Evolutionary conservation across 2,888 invertebrate genomes (phyloP), one percentile per base, ranked within the genome.

Genomic region (Pyrochroa serraticornis): DNA sequence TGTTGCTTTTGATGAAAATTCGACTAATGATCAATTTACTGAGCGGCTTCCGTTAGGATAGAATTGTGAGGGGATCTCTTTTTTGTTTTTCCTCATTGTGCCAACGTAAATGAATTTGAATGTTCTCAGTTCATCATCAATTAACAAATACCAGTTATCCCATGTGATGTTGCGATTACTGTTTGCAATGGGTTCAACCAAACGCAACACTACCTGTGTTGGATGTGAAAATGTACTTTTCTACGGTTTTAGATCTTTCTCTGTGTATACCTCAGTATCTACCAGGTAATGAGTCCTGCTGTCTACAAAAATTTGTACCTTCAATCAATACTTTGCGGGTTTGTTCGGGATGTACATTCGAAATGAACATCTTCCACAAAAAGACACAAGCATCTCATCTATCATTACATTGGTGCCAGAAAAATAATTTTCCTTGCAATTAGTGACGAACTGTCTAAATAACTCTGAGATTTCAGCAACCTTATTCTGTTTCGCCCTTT

Each of bases 31-130:
- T 38, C 48, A 58, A 22, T 44, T 58, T 41, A 47, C 62, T 48
- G 30, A 10, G 61, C 58, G 58, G 33, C 37, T 43, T 53, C 60
- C 62, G 14, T 54, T 47, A 39, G 69, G 67, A 44, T 64, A 58
- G 65, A 74, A 73, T 58, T 69, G 62, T 36, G 47, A 7, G 14
- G 71, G 71, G 52, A 72, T 65, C 55, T 70, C 67, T 35, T 54
- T 56, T 62, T 71, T 72, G 51, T 72, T 71, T 63, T 70, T 72
- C 47, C 61, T 64, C 50, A 72, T 46, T 6, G 70, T 69, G 1
- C 71, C 70, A 8, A 70, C 61, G 56, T 65, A 67, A 5, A 67
- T 67, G 30, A 66, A 61, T 31, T 57, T 58, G 12, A 52, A 47
- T 45, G 48, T 49, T 10, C 49, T 52, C 37, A 68, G 51, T 36